Percentiles rank a stretch among this genome's conserved stretches.
These are phyloP conservation scores for Danio albolineatus DNA, from an alignment of 2,797 vertebrate species.

Conservation along the genomic window DNA sequence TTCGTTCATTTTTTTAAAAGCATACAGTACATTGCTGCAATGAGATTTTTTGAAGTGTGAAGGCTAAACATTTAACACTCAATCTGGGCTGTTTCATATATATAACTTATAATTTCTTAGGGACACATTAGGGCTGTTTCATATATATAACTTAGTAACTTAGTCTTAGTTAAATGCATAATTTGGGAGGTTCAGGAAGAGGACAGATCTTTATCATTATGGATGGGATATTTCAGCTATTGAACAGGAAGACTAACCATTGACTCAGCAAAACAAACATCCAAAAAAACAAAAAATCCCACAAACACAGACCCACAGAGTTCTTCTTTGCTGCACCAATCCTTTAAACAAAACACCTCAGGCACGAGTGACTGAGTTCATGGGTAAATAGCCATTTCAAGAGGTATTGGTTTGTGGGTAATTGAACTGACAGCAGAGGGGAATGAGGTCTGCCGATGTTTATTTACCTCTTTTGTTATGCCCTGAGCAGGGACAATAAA, in stretches of 20 bases:
- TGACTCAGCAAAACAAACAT: conserved; percentile 78
- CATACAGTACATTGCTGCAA: no score
- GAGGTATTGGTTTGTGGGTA: conserved; percentile 74
- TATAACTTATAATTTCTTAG: no score
- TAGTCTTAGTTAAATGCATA: neutral
- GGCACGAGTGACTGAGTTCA: conserved; percentile 75
- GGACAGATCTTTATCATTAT: conserved; percentile 59
- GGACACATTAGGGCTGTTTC: neutral
- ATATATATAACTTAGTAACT: no score
- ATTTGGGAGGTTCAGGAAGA: neutral
- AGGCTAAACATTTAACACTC: neutral
- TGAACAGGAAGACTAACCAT: conserved; percentile 87
- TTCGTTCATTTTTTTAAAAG: neutral
- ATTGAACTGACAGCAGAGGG: conserved; percentile 89
- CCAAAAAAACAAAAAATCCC: conserved; percentile 61
- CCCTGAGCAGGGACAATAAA: conserved; percentile 88
- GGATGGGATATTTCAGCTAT: conserved; percentile 85
- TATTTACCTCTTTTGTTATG: conserved; percentile 89
- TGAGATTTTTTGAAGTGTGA: neutral
- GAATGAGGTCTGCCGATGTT: conserved; percentile 80
- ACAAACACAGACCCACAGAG: conserved; percentile 65
- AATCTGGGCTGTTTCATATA: no score
- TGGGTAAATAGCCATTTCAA: conserved; percentile 73
- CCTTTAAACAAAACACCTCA: conserved; percentile 76
- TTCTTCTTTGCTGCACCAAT: conserved; percentile 65